A percentile compares a stretch with the other conserved stretches of the same genome.
phyloP scores from a whole-genome alignment of 2,888 invertebrate genomes.

The Lochmaea crataegi region DNA sequence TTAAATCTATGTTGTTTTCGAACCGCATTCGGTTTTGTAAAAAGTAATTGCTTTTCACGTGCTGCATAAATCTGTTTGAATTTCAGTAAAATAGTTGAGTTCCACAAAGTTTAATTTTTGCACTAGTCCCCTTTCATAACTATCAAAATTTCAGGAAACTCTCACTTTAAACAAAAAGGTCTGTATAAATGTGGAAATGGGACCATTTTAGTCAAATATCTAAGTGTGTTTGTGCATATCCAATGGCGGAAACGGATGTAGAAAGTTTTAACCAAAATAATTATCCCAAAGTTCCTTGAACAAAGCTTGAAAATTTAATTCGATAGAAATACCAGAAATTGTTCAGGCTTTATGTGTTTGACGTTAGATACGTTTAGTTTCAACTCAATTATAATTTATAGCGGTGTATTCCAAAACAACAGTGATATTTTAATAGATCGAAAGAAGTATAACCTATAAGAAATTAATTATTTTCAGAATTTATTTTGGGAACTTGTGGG shows the following conservation, averaged over 20 bases:
- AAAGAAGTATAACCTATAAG: neutral
- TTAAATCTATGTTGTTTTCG: too few species aligned
- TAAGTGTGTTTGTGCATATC: slow-evolving; percentile 2
- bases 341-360: slow-evolving; percentile 9
- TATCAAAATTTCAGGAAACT: slow-evolving; percentile 1
- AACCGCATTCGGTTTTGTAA: too few species aligned
- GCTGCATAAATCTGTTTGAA: neutral
- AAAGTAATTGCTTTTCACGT: too few species aligned
- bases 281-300: slow-evolving; percentile 13
- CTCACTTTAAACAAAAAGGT: slow-evolving; percentile 6
- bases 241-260: neutral
- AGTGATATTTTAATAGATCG: neutral
- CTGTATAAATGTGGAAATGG: neutral
- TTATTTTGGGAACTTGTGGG: too few species aligned
- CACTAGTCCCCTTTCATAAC: neutral
- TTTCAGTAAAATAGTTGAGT: neutral
- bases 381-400: slow-evolving; percentile 3
- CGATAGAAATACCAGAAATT: slow-evolving; percentile 13
- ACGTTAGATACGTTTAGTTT: neutral
- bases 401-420: neutral
- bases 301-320: slow-evolving; percentile 16
- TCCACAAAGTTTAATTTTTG: neutral
- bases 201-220: slow-evolving; percentile 1
- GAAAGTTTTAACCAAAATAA: slow-evolving; percentile 12
- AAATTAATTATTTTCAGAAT: neutral